Percentiles rank a stretch among this genome's conserved stretches.
phyloP scores from a whole-genome alignment of 2,113 vertebrate genomes.

The Nipponia nippon region DNA sequence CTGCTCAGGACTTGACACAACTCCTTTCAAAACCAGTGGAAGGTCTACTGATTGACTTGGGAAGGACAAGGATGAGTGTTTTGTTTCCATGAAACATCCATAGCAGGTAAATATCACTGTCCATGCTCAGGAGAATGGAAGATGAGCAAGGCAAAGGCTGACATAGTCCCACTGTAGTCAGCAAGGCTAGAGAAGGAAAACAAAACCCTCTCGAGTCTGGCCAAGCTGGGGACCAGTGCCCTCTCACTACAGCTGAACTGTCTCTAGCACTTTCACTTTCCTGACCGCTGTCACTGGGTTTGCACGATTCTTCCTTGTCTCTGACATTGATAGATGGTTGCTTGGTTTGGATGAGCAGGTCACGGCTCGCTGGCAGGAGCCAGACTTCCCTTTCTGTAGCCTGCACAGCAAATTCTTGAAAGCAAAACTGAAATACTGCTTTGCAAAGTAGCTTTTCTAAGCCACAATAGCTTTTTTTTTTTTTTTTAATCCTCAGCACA shows the following conservation, averaged over 20 bases:
- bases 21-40: background rate
- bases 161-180: background rate
- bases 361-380: background rate
- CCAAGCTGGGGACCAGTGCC: background rate
- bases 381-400: background rate
- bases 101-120: background rate
- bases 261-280: background rate
- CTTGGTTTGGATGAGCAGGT: background rate
- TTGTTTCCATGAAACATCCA: background rate
- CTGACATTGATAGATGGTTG: background rate
- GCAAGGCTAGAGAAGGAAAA: background rate
- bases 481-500: background rate
- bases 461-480: background rate
- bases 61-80: background rate
- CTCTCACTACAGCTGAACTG: background rate
- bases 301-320: background rate
- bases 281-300: background rate
- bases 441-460: conserved; percentile 24
- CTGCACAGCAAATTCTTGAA: background rate
- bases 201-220: background rate
- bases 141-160: background rate
- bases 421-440: background rate
- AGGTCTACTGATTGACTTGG: background rate
- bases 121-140: background rate
- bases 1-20: background rate